Evolutionary conservation across 2,888 invertebrate genomes (phyloP), one percentile per base, ranked within the genome.

Genomic region (Agrochola lota): DNA sequence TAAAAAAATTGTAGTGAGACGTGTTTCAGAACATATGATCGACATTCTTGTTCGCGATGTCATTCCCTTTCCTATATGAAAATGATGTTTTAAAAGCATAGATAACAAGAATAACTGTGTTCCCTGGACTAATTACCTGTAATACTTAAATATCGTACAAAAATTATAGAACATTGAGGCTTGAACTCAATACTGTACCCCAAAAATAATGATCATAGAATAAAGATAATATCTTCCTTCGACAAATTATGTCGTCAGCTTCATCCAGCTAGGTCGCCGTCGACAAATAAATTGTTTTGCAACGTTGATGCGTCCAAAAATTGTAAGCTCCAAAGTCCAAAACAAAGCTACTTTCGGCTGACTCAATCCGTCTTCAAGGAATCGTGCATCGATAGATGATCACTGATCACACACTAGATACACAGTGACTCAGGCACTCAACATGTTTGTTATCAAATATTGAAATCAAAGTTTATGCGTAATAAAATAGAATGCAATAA

Each of bases 41-140:
- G 75, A 83, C 89, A 90, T 91, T 91, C 90, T 87, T 88, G 80
- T 69, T 81, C 59, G 80, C 82, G 72, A 73, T 85, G 83, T 88
- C 89, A 89, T 87, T 76, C 82, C 60, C 75, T 86, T 86, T 78
- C 77, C 68, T 77, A 23, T 71, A 43, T 62, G 30, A 17, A 55
- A 79, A 55, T 12, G 3, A n/a, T n/a, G n/a, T n/a, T n/a, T n/a
- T n/a, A n/a, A n/a, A n/a, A n/a, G n/a, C n/a, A n/a, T 46, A 15
- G 20, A 52, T 52, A 20, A 20, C 20, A 52, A 52, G 20, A 52
- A 52, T 52, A 20, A 52, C 52, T 52, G 52, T 7, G 52, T 1
- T 49, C 49, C 49, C 46, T 46, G 30, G 30, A 30, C 46, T 46
- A 49, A 17, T 49, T 30, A 59, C 11, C 30, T 43, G 40, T 62